Percentiles rank a stretch among this genome's conserved stretches.
phyloP scores from a whole-genome alignment of 2,113 vertebrate genomes.

The Notechis scutatus region DNA sequence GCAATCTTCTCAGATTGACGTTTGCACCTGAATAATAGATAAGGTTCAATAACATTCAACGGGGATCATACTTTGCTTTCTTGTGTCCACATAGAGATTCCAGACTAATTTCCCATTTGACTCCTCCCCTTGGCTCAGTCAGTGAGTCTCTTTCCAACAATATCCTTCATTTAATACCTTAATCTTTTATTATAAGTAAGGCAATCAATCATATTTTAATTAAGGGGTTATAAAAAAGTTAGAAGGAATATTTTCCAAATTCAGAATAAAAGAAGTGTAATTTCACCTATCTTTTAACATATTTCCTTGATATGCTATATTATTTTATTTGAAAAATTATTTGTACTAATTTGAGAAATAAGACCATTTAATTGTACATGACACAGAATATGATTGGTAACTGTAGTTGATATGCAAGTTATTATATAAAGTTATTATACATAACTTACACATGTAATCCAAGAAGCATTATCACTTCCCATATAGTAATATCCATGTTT shows the following conservation, averaged over 20 bases:
- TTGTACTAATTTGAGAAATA: neutral
- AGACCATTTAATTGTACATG: neutral
- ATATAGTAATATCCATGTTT: neutral
- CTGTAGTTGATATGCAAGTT: neutral
- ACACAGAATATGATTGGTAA: neutral
- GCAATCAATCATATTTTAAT: neutral
- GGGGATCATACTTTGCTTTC: neutral
- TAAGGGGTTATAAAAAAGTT: neutral
- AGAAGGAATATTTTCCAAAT: neutral
- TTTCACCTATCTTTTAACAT: neutral
- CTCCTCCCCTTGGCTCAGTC: neutral
- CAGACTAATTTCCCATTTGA: neutral
- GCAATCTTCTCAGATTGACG: neutral
- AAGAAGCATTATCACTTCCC: neutral
- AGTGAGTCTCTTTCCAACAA: neutral
- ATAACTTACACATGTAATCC: neutral
- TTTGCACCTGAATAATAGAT: neutral
- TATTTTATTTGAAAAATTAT: neutral
- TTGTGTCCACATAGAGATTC: neutral
- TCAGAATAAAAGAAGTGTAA: neutral
- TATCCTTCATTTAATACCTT: neutral
- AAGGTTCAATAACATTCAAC: neutral
- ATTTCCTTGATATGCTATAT: neutral
- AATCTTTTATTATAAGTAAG: neutral
- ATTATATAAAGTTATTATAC: too few relatives aligned